These are phyloP conservation scores for Cardinalis cardinalis DNA, from an alignment of 2,113 vertebrate species.

Conservation along the genomic window DNA sequence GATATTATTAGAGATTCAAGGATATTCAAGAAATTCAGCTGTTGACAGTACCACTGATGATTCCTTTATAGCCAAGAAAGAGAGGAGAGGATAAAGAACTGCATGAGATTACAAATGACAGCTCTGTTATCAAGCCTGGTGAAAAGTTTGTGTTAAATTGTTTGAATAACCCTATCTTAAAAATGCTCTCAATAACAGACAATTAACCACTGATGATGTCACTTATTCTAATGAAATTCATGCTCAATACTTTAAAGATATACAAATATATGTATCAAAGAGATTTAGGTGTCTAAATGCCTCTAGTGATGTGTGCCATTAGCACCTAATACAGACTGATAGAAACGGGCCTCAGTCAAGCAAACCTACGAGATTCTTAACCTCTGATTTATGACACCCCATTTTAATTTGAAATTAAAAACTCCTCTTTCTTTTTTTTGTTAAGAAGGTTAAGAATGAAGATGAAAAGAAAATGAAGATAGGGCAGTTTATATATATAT, in stretches of 20 bases:
- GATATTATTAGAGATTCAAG: neutral
- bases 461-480: neutral
- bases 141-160: neutral
- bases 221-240: neutral
- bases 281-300: neutral
- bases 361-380: neutral
- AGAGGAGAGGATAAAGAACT: neutral
- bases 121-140: neutral
- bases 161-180: neutral
- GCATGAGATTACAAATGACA: neutral
- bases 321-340: neutral
- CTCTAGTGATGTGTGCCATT: neutral
- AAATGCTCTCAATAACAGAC: neutral
- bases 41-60: neutral
- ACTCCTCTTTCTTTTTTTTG: neutral
- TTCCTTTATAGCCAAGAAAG: neutral
- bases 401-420: neutral
- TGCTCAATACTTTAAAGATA: neutral
- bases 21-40: neutral
- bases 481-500: neutral
- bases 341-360: neutral
- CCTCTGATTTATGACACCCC: neutral
- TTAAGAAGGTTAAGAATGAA: constrained; percentile 3
- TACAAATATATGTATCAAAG: neutral
- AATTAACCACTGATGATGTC: neutral